phyloP scores from a whole-genome alignment of 2,888 invertebrate species.

The Eristalis arbustorum region DNA sequence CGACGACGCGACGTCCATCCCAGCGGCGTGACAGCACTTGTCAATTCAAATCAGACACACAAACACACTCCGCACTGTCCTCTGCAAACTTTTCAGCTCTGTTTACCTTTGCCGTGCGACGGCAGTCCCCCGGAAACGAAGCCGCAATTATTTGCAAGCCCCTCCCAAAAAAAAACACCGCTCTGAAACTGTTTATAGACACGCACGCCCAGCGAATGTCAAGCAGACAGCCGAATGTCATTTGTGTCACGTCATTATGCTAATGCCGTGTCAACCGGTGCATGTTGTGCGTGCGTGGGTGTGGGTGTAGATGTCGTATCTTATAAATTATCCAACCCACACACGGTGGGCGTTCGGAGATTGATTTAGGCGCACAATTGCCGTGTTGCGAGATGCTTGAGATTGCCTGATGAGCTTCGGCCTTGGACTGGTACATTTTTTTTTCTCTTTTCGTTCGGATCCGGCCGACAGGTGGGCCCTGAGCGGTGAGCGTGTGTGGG shows the following conservation, averaged over 20 bases:
- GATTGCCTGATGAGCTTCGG: background rate
- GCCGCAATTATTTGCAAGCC: slow-evolving; percentile 45
- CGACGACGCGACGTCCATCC: background rate
- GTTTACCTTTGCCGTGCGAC: slow-evolving; percentile 5
- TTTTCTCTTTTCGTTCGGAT: background rate
- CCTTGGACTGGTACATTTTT: background rate
- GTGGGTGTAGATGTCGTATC: background rate
- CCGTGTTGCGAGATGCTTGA: background rate
- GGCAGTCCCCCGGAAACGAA: slow-evolving; percentile 25
- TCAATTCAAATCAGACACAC: background rate
- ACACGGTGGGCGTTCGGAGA: slow-evolving; percentile 32
- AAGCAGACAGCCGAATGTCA: slow-evolving; percentile 43
- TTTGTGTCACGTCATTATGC: slow-evolving; percentile 62
- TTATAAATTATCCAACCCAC: slow-evolving; percentile 33
- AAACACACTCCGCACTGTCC: background rate
- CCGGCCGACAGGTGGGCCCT: too few species aligned
- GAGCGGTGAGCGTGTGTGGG: background rate
- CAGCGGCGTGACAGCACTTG: background rate
- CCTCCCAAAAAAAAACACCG: slow-evolving; percentile 4
- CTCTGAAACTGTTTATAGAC: slow-evolving; percentile 47
- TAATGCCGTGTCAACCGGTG: slow-evolving; percentile 57
- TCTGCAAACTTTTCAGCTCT: slow-evolving; percentile 1
- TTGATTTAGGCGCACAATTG: slow-evolving; percentile 15
- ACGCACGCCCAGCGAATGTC: slow-evolving; percentile 40
- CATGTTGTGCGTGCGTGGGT: background rate